Base-by-base conservation (phyloP, 2,888 invertebrate genomes). In the Scaptodrosophila latifasciaeformis region DNA sequence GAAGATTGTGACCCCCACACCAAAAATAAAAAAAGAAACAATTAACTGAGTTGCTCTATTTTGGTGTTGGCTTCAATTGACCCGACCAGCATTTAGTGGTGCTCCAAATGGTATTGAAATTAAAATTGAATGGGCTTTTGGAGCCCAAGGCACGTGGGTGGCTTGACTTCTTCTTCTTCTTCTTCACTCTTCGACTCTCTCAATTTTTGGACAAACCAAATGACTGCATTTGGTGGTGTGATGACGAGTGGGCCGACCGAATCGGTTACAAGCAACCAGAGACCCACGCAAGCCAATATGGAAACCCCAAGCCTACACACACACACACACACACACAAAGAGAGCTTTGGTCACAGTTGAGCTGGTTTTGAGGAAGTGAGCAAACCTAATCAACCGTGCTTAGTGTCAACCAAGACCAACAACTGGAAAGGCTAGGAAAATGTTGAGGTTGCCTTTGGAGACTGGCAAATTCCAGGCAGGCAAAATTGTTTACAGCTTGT, bases 151-250 rank as follows among this genome's bases (percentile, higher is more conserved):
- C n/a, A n/a, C 34, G 34, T 34, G 34, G n/a, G n/a, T n/a, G n/a
- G n/a, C n/a, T n/a, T n/a, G n/a, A n/a, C n/a, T n/a, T n/a, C n/a
- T n/a, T n/a, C n/a, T n/a, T n/a, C n/a, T n/a, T n/a, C n/a, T n/a
- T n/a, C n/a, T n/a, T n/a, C n/a, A n/a, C n/a, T n/a, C 21, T 42
- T 52, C 34, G 37, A 17, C 42, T 54, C 44, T 45, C 49, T 70
- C 65, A 69, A 71, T 75, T 71, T 75, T n/a, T n/a, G n/a, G 72
- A 75, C 71, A 69, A 56, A 67, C 71, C 64, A 71, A 64, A 55
- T 59, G 49, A 39, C 49, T 37, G 63, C 54, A 53, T 42, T 51
- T 44, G 19, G 13, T 18, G 34, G 49, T 51, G 49, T 56, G 34
- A n/a, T n/a, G n/a, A n/a, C n/a, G n/a, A n/a, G n/a, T 35, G 52